phyloP scores from a whole-genome alignment of 2,797 vertebrate genomes.

The Melanotaenia nigrans region DNA sequence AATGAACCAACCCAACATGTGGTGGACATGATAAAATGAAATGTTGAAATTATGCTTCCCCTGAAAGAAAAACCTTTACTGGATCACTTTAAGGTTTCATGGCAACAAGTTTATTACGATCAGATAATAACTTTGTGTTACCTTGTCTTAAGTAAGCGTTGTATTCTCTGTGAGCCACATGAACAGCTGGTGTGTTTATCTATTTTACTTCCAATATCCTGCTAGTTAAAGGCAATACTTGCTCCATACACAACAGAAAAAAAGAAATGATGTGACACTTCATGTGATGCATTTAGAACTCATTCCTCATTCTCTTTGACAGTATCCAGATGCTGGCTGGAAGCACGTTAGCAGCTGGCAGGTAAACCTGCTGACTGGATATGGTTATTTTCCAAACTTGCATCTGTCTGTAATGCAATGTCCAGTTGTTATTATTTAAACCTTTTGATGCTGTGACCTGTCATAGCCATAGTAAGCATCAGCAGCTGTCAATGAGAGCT shows the following conservation, averaged over 20 bases:
- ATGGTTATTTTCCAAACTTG: neutral
- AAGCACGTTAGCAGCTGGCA: conserved; percentile 5
- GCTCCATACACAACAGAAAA: neutral
- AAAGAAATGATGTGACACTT: conserved; percentile 13
- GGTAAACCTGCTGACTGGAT: conserved; percentile 1
- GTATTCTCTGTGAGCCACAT: neutral
- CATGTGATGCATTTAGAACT: neutral
- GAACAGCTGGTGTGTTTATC: neutral
- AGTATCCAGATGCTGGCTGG: neutral
- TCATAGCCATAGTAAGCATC: neutral
- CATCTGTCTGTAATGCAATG: neutral
- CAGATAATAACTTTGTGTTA: neutral
- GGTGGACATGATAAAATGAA: neutral
- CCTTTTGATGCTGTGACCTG: neutral
- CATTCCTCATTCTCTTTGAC: neutral
- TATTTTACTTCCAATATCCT: neutral
- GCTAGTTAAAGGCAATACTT: neutral
- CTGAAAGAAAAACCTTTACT: neutral
- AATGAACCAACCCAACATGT: neutral
- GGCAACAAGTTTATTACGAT: neutral
- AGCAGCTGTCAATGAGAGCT: neutral
- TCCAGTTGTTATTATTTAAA: conserved; percentile 12
- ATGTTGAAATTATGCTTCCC: neutral
- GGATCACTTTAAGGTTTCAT: neutral
- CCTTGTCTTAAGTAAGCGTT: neutral